A percentile compares a stretch with the other conserved stretches of the same genome.
These are phyloP conservation scores for Dasyurus viverrinus DNA, from an alignment of 2,113 vertebrate genomes.

Conservation along the genomic window DNA sequence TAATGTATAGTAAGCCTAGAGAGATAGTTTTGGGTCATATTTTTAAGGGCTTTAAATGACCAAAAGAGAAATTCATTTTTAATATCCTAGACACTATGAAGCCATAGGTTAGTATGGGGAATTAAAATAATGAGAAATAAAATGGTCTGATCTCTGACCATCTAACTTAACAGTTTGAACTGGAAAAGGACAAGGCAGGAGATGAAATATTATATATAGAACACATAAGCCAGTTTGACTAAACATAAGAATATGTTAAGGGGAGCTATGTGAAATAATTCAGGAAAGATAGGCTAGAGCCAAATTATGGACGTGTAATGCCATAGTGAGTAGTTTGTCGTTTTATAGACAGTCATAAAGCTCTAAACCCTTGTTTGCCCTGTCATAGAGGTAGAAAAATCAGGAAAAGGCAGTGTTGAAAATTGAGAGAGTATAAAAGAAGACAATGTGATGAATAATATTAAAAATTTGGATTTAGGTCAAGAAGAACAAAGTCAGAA, in stretches of 20 bases:
- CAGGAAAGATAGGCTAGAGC: background rate
- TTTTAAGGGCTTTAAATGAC: background rate
- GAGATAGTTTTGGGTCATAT: no score
- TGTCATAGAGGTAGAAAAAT: background rate
- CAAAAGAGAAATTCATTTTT: background rate
- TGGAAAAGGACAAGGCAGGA: background rate
- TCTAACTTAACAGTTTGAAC: background rate
- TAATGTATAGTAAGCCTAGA: background rate
- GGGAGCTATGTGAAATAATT: background rate
- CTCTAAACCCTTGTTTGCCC: no score
- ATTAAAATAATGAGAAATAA: background rate
- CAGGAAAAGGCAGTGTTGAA: background rate
- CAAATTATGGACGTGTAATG: background rate
- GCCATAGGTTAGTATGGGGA: background rate
- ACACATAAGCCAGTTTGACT: background rate
- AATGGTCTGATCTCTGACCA: background rate
- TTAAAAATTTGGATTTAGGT: background rate
- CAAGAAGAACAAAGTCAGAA: background rate
- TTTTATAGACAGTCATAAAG: background rate
- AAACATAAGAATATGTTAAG: background rate
- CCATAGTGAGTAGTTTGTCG: background rate
- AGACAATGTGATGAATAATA: background rate
- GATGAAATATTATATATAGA: background rate
- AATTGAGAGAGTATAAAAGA: background rate
- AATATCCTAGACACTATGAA: background rate